Base-by-base conservation (phyloP, 1,140 invertebrate genomes). In the Brachionus sp. region DNA sequence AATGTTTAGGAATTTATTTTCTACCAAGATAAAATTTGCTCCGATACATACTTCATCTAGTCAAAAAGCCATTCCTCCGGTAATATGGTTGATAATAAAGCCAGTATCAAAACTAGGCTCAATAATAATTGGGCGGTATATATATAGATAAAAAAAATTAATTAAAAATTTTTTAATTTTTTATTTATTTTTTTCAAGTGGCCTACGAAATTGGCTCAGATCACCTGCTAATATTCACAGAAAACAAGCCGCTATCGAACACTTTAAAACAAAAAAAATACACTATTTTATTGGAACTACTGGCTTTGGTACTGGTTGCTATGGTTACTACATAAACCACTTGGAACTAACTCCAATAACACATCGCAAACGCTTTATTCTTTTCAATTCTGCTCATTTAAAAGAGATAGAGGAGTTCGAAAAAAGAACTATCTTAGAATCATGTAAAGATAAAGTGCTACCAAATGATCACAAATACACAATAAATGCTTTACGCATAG, bases 331-430 rank as follows among this genome's bases (percentile, higher is more conserved):
- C 84, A 5, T 86, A 23, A 87, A 84, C n/a, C 90, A 91, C 86
- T 78, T 92, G 3, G 86, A 91, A 85, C 86, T 85, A 39, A 88
- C 90, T 64, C 91, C 91, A 10, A 84, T 92, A 46, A 91, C 90
- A 1, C 87, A 89, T 23, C 86, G 91, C 78, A 86, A 86, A 77
- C 86, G 91, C 70, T 92, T 92, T 84, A 89, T 92, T 62, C 86
- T 90, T 3, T 88, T 92, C 73, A 90, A 87, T 19, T 82, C 87
- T 83, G 85, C 90, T 10, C 90, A 92, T 84, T 87, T 91, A 66
- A 85, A 86, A 44, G 84, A 88, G 68, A 85, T 91, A n/a, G 86
- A 88, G 25, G 84, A 87, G 9, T 86, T 86, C 44, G 86, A 90
- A 85, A 86, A 87, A n/a, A 84, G 86, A 4, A 33, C 46, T 46